Base-by-base conservation (phyloP, 2,888 invertebrate genomes). In the Cantharis lateralis region DNA sequence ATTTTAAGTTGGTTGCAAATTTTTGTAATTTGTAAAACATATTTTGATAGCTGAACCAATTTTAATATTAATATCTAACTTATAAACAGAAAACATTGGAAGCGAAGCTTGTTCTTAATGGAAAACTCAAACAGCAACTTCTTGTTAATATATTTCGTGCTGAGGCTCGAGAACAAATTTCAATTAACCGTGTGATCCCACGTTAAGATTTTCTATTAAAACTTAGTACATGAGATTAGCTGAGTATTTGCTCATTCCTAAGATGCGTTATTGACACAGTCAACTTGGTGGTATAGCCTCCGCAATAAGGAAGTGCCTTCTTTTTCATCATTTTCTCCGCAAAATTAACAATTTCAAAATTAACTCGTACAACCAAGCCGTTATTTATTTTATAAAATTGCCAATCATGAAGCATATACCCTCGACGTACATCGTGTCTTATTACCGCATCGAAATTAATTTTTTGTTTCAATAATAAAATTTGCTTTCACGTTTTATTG, bases 121-220 rank as follows among this genome's bases (percentile, higher is more conserved):
- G 78, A 78, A 78, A 78, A 78, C 76, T 75, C 79, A 81, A 81
- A 81, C 81, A 81, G 72, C 76, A 81, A 81, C 79, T 81, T 78
- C 81, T 81, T 80, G 81, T 80, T 81, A 81, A 80, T 81, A 80
- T 80, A 80, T 81, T 81, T 81, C 80, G 80, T 78, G 78, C 78
- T 76, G 80, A 74, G 79, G 80, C 79, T 78, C 80, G 74, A 82
- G 83, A 82, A 82, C 83, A 82, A 83, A 84, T 85, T 86, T 84
- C 86, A 86, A 86, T 86, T 85, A 86, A 84, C 84, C 82, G 81
- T 80, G 81, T 84, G 85, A 86, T 85, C 85, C 84, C 78, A 81
- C 82, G 82, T 82, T 84, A 83, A 84, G 83, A 84, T 83, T 84
- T 84, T 82, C 83, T 83, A 84, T 85, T 85, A 85, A 85, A 85